A percentile compares a stretch with the other conserved stretches of the same genome.
Evolutionary conservation across 2,888 invertebrate genomes (phyloP).

Genomic region (Drosophila putrida): DNA sequence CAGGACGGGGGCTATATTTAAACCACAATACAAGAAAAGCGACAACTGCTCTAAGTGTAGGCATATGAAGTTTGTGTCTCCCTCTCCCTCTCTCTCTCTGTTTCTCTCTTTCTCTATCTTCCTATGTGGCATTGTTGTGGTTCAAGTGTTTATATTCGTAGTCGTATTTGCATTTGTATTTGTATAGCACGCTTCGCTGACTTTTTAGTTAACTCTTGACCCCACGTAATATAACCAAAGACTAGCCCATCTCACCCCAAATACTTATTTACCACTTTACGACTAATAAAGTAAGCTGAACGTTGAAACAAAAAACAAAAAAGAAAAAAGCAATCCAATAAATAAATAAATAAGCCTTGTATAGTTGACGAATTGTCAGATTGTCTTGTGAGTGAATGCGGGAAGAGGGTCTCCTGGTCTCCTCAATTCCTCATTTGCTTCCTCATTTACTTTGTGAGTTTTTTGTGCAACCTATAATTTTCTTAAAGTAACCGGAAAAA

Average conservation of each 20-base stretch:
- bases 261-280: slow-evolving; percentile 64
- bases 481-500: slow-evolving; percentile 72
- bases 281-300: slow-evolving; percentile 68
- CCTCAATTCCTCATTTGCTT: slow-evolving; percentile 1
- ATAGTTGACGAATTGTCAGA: slow-evolving; percentile 61
- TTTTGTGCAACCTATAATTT: slow-evolving; percentile 73
- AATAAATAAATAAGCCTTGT: slow-evolving; percentile 55
- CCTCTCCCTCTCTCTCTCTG: background rate
- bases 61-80: slow-evolving; percentile 19
- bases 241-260: slow-evolving; percentile 32
- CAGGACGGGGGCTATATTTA: slow-evolving; percentile 52
- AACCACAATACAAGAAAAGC: slow-evolving; percentile 28
- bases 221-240: slow-evolving; percentile 59
- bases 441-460: slow-evolving; percentile 10
- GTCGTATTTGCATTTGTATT: slow-evolving; percentile 31
- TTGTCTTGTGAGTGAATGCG: slow-evolving; percentile 10
- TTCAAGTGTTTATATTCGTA: slow-evolving; percentile 20
- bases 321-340: slow-evolving; percentile 47
- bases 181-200: slow-evolving; percentile 64
- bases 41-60: slow-evolving; percentile 64
- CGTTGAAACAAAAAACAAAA: slow-evolving; percentile 9
- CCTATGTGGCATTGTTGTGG: slow-evolving; percentile 39
- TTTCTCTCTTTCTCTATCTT: slow-evolving; percentile 8
- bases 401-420: background rate
- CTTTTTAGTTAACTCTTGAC: slow-evolving; percentile 73